Evolutionary conservation across 2,113 vertebrate genomes (phyloP), one percentile per base, ranked within the genome.

Genomic region (Hydrochoerus hydrochaeris): DNA sequence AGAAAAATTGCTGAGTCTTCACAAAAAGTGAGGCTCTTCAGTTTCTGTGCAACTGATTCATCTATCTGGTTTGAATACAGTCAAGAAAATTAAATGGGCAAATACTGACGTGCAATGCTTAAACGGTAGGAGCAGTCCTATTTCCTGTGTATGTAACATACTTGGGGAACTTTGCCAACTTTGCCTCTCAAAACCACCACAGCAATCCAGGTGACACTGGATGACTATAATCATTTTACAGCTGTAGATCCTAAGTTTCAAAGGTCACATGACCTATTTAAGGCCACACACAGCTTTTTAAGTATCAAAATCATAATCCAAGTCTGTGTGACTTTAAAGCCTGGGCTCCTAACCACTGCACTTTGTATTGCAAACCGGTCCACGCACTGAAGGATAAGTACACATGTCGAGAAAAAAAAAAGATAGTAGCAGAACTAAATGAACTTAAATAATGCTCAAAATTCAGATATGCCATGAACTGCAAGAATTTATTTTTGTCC

Each of bases 271-370:
- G 87, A 44, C 65, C 83, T 7, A 14, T 26, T 49, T 65, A 78
- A 90, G 38, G 49, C 49, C 58, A 83, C 14, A 63, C 11, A 77
- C 20, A 82, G 87, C 16, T 62, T 95, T 73, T 52, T 49, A 93
- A n/a, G 14, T 41, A n/a, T 81, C 24, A 22, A n/a, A 96, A 71
- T 7, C 32, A 73, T 60, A 80, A 90, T 58, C 65, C 75, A 94
- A 84, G 22, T 57, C 63, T 81, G n/a, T 58, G 22, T 63, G 86
- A 93, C 83, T 95, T 95, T 87, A 88, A 95, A 96, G 26, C 14
- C 90, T 71, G 44, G 10, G 46, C 35, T 73, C 54, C 57, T 69
- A 89, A 65, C 83, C 12, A 16, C 41, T 24, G 4, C 1, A 38
- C 14, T 87, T 17, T 8, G 14, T 67, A 78, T 2, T 78, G 80